Conservation (phyloP, 2,797 vertebrate species). For the Ispidina lecontei region DNA sequence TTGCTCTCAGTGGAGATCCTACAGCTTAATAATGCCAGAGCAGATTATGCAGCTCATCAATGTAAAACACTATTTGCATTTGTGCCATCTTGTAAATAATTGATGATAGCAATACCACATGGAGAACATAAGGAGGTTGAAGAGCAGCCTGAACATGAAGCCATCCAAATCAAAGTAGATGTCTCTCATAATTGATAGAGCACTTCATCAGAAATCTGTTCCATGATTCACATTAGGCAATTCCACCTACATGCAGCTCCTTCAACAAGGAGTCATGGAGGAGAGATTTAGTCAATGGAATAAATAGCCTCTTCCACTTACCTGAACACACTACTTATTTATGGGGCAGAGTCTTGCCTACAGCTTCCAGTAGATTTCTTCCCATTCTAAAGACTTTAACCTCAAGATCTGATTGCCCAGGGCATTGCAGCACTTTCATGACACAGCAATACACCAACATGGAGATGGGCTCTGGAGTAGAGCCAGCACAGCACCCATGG, state of each 20-base stretch:
- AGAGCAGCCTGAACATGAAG: not conserved
- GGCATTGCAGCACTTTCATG: not conserved
- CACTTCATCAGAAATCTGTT: conserved; percentile 2
- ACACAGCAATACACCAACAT: not conserved
- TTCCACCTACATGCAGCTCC: not conserved
- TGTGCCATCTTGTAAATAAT: not conserved
- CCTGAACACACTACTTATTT: not conserved
- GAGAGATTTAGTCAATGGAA: not conserved
- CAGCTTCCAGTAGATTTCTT: not conserved
- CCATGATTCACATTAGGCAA: not conserved
- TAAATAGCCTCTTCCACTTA: not conserved
- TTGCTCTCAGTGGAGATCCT: not conserved
- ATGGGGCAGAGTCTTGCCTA: not conserved
- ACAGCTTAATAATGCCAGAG: not conserved
- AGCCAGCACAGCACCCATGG: not conserved
- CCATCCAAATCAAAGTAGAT: not conserved
- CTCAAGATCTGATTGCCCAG: not conserved
- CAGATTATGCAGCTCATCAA: not conserved
- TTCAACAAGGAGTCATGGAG: not conserved
- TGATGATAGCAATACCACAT: not conserved
- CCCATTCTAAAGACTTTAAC: not conserved
- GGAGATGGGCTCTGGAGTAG: not conserved
- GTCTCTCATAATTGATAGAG: not conserved
- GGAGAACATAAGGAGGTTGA: not conserved
- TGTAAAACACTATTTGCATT: not conserved